Conservation (phyloP, 2,113 vertebrate species). For the Synchiropus splendidus region DNA sequence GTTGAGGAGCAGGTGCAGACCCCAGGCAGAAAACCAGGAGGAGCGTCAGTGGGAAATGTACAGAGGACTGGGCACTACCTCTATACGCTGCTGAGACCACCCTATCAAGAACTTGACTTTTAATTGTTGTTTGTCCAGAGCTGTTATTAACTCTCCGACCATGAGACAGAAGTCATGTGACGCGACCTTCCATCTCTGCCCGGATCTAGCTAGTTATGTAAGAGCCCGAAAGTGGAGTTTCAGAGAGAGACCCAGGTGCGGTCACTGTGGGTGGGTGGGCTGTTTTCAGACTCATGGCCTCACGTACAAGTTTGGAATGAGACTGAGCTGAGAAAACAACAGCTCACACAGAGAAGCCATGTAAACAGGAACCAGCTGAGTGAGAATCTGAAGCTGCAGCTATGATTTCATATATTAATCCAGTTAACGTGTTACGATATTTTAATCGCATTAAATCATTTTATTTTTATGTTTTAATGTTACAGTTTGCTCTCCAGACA, state of each 20-base stretch:
- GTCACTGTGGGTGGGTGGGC: constrained; percentile 11
- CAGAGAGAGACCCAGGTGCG: constrained; percentile 33
- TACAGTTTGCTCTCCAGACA: too few species aligned
- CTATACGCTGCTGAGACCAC: too few species aligned
- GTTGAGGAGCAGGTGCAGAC: neutral
- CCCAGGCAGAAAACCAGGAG: neutral
- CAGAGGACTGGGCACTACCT: too few species aligned
- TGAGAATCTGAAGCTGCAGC: neutral
- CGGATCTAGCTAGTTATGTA: constrained; percentile 22
- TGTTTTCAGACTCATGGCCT: constrained; percentile 11
- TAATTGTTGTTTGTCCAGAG: too few species aligned
- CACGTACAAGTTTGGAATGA: neutral
- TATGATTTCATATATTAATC: too few species aligned
- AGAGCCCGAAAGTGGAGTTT: constrained; percentile 8
- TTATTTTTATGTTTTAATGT: too few species aligned
- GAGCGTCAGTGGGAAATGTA: neutral
- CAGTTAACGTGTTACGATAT: too few species aligned
- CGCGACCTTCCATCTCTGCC: neutral
- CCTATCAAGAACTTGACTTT: too few species aligned
- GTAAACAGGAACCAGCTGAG: neutral
- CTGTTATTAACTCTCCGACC: too few species aligned
- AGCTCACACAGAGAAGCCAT: constrained; percentile 1
- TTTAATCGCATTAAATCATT: too few species aligned
- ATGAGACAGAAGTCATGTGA: too few species aligned
- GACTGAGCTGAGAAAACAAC: neutral